Evolutionary conservation across 1,140 invertebrate species (phyloP).

Genomic region (Drosophila aff.): DNA sequence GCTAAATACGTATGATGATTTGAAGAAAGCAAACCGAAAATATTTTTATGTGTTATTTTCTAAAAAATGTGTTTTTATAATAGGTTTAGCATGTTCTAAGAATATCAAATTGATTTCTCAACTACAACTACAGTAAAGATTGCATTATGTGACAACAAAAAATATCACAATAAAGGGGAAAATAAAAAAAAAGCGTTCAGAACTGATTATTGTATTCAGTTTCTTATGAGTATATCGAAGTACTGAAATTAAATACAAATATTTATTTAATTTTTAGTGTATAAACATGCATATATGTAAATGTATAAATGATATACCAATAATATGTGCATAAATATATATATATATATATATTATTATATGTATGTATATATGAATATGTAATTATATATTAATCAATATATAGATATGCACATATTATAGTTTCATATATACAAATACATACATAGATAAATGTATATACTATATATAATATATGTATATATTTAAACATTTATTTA

Average conservation of each 20-base stretch:
- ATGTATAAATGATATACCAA: too few relatives aligned
- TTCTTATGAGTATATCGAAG: slow-evolving; percentile 1
- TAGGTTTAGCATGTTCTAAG: slow-evolving; percentile 71
- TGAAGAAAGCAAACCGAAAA: slow-evolving; percentile 29
- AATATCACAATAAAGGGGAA: not conserved
- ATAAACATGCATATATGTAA: slow-evolving; percentile 3
- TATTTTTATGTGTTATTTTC: slow-evolving; percentile 46
- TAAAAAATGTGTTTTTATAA: slow-evolving; percentile 64
- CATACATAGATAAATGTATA: too few relatives aligned
- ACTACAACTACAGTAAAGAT: slow-evolving; percentile 25
- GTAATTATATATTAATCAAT: too few relatives aligned
- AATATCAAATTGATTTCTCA: slow-evolving; percentile 42
- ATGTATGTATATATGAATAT: not conserved
- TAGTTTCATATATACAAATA: too few relatives aligned
- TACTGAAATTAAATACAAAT: too few relatives aligned
- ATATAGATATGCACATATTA: too few relatives aligned
- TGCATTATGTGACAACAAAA: not conserved
- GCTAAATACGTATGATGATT: not conserved
- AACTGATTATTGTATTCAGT: not conserved
- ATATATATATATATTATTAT: too few relatives aligned
- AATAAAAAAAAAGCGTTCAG: not conserved
- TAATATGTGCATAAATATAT: too few relatives aligned
- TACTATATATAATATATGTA: too few relatives aligned
- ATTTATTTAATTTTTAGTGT: too few relatives aligned
- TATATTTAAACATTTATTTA: not conserved